A percentile compares a stretch with the other conserved stretches of the same genome.
Conservation (phyloP, 1,140 invertebrate genomes). For the Drosophila parabipectinata region DNA sequence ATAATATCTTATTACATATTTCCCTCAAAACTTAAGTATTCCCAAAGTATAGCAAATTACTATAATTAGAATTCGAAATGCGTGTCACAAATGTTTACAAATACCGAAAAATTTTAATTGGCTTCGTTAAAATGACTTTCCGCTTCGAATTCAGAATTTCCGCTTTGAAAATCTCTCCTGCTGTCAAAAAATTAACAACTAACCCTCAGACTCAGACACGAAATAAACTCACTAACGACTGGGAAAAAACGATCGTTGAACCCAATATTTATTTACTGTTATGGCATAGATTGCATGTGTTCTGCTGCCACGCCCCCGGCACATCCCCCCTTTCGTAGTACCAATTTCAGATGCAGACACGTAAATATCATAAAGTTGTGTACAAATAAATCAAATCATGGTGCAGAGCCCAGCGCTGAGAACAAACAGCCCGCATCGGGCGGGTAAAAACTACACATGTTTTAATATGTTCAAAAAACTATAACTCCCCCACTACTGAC, state of each 20-base stretch:
- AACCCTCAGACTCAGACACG: conserved; percentile 1
- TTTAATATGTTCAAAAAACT: conserved; percentile 59
- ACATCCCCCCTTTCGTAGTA: background rate
- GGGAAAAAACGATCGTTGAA: conserved; percentile 20
- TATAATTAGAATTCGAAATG: too few relatives aligned
- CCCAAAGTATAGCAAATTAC: too few relatives aligned
- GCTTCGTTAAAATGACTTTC: too few relatives aligned
- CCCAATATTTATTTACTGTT: conserved; percentile 50
- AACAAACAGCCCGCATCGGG: conserved; percentile 74
- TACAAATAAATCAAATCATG: conserved; percentile 79
- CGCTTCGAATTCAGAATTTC: background rate
- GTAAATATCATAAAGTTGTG: conserved; percentile 79
- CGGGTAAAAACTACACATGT: conserved; percentile 67
- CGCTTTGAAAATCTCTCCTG: background rate
- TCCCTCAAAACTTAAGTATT: too few relatives aligned
- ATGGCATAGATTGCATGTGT: conserved; percentile 33
- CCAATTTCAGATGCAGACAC: conserved; percentile 44
- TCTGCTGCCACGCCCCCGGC: conserved; percentile 8
- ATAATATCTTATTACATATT: too few relatives aligned
- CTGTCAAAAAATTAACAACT: background rate
- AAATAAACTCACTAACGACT: background rate
- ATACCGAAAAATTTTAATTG: too few relatives aligned
- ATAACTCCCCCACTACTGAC: conserved; percentile 1
- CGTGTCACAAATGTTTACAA: too few relatives aligned
- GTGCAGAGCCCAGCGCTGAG: conserved; percentile 39